phyloP scores from a whole-genome alignment of 2,113 vertebrate genomes.

The Rattus rattus region DNA sequence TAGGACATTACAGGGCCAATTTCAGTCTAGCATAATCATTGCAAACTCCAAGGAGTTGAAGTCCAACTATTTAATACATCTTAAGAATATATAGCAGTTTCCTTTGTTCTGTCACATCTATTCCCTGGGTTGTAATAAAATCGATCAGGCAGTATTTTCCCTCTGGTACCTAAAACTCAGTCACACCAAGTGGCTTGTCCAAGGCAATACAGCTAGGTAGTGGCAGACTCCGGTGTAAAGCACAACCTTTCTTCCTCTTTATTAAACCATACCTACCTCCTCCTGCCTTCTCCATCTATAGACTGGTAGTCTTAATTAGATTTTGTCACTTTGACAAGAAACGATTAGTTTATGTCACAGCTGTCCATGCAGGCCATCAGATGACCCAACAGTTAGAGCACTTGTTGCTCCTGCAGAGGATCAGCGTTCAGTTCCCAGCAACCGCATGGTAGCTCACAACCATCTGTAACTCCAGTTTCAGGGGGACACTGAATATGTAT shows the following conservation, averaged over 20 bases:
- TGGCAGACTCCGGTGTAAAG: not conserved
- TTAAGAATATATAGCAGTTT: conserved; percentile 26
- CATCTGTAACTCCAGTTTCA: not conserved
- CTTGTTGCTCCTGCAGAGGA: not conserved
- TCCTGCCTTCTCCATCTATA: not conserved
- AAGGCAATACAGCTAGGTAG: conserved; percentile 41
- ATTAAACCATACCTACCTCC: not conserved
- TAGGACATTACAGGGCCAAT: not conserved
- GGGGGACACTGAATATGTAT: not conserved
- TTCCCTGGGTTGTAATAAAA: not conserved
- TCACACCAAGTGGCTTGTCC: not conserved
- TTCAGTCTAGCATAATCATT: conserved; percentile 43
- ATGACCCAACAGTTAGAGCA: not conserved
- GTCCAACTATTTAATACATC: conserved; percentile 52
- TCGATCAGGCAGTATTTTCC: conserved; percentile 24
- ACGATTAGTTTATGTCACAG: not conserved
- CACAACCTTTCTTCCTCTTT: conserved; percentile 8
- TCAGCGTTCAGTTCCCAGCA: not conserved
- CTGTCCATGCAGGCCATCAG: not conserved
- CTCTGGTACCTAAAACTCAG: conserved; percentile 43
- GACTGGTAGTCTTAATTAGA: not conserved
- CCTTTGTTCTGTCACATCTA: conserved; percentile 36
- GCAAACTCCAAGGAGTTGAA: conserved; percentile 31
- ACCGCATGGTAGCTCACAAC: not conserved
- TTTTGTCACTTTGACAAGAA: conserved; percentile 22